Percentiles rank a stretch among this genome's conserved stretches.
Conservation (phyloP, 2,888 invertebrate species). For the Eucera pruinosa region DNA sequence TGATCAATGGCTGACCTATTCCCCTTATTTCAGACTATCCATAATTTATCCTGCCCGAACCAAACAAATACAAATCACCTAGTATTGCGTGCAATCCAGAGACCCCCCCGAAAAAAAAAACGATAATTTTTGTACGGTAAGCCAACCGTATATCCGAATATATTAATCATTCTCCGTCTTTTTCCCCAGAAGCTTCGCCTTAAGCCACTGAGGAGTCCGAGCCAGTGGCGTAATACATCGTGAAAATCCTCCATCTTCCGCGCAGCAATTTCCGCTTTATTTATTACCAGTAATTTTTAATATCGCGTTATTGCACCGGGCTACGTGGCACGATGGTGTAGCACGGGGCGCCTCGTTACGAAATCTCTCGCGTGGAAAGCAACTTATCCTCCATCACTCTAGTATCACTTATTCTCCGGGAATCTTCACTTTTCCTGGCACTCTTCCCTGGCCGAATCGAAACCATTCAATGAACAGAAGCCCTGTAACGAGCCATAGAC, state of each 20-base stretch:
- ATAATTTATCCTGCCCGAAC: no score
- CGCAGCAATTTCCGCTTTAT: constrained; percentile 34
- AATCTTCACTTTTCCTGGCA: constrained; percentile 52
- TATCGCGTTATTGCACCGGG: constrained; percentile 22
- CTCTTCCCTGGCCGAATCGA: constrained; percentile 26
- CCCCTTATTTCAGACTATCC: no score
- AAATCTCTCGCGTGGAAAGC: constrained; percentile 24
- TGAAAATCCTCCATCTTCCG: constrained; percentile 18
- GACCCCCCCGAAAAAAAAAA: no score
- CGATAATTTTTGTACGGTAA: background rate
- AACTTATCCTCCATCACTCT: background rate
- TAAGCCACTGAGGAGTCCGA: constrained; percentile 8
- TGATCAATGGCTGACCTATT: no score
- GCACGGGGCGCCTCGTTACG: constrained; percentile 4
- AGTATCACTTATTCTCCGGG: constrained; percentile 15
- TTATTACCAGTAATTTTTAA: constrained; percentile 41
- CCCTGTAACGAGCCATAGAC: constrained; percentile 8
- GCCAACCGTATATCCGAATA: background rate
- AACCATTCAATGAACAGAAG: constrained; percentile 8
- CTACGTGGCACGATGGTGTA: no score
- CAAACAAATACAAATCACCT: background rate
- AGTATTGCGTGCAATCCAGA: background rate
- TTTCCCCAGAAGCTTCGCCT: background rate
- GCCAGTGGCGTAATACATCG: constrained; percentile 13
- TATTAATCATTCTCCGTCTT: constrained; percentile 3